These are phyloP conservation scores for Hofmannophila pseudospretella DNA, from an alignment of 2,888 invertebrate species.

Conservation along the genomic window DNA sequence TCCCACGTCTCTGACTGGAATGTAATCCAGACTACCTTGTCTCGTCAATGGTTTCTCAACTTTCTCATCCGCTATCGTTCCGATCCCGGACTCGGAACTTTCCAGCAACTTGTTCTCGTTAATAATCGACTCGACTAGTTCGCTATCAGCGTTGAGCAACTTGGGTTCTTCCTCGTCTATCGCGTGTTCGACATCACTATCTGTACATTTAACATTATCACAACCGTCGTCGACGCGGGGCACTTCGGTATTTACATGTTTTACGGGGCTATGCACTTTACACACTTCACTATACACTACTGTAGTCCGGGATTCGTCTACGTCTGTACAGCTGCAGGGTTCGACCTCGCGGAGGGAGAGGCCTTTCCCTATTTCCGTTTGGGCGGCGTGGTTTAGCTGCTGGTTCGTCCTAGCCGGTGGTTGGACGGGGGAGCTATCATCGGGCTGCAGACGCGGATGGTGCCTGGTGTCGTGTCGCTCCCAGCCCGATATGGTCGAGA, in stretches of 20 bases:
- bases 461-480: conserved; percentile 20
- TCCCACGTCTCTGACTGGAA: conserved; percentile 70
- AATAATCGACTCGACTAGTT: conserved; percentile 49
- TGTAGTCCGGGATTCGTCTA: conserved; percentile 23
- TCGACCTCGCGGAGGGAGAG: conserved; percentile 63
- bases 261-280: conserved; percentile 77
- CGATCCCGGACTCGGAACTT: conserved; percentile 62
- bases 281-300: conserved; percentile 81
- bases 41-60: conserved; percentile 56
- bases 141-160: conserved; percentile 34
- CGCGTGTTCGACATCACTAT: conserved; percentile 43
- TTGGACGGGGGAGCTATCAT: conserved; percentile 27
- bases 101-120: conserved; percentile 52
- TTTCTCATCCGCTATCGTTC: conserved; percentile 47
- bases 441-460: conserved; percentile 13
- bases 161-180: conserved; percentile 38
- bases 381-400: conserved; percentile 62
- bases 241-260: conserved; percentile 42
- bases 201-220: conserved; percentile 52
- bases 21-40: conserved; percentile 68
- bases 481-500: conserved; percentile 94
- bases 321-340: conserved; percentile 40
- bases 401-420: conserved; percentile 38
- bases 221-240: conserved; percentile 47
- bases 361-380: conserved; percentile 68